Conservation (phyloP, 92 coral and sea anemone species). For the Epizoanthus scotinus region DNA sequence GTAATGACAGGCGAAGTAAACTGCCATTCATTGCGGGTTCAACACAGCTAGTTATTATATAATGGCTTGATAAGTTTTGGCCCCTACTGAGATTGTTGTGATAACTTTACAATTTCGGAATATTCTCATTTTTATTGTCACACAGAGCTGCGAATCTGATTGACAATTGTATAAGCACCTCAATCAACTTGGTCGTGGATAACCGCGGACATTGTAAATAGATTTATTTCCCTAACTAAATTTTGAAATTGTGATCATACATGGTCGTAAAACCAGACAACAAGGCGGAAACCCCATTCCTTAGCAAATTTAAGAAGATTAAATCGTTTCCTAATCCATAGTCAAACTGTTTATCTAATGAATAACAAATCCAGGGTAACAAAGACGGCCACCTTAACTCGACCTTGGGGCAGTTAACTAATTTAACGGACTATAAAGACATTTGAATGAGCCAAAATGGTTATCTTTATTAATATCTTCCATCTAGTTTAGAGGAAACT, state of each 20-base stretch:
- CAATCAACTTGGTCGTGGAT: no score
- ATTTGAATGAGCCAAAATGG: background rate
- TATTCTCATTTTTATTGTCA: background rate
- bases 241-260: no score
- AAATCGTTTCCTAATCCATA: no score
- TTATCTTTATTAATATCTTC: background rate
- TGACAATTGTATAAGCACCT: no score
- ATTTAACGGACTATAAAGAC: constrained; percentile 1
- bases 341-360: background rate
- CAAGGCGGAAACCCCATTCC: no score
- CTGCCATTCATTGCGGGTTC: background rate
- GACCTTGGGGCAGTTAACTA: constrained; percentile 24
- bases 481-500: background rate
- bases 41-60: background rate
- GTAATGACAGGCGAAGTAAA: constrained; percentile 1
- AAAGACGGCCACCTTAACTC: constrained; percentile 24
- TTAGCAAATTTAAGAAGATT: no score
- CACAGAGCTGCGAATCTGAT: no score
- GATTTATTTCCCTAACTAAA: no score
- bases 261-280: no score
- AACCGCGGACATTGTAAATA: no score
- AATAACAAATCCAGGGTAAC: constrained; percentile 14
- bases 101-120: background rate
- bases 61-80: background rate
- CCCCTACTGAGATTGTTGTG: constrained; percentile 29